Evolutionary conservation across 2,113 vertebrate species (phyloP).

Genomic region (Tragulus kanchil): DNA sequence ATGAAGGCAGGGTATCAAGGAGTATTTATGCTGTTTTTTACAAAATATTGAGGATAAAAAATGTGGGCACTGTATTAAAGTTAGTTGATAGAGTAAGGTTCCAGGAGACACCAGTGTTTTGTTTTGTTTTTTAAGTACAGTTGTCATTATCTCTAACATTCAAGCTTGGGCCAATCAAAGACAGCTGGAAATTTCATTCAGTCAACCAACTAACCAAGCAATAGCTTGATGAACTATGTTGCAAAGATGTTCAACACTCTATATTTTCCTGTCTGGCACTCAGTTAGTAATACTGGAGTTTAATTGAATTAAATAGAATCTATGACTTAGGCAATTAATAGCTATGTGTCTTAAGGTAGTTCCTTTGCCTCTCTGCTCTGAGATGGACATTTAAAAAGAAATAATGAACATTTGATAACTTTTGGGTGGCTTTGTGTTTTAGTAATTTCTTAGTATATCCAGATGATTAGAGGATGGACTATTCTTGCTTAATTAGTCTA

Average conservation of each 20-base stretch:
- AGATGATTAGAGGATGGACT: background rate
- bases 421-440: constrained; percentile 43
- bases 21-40: constrained; percentile 1
- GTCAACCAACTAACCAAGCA: background rate
- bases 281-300: background rate
- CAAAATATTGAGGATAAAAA: background rate
- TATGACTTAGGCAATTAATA: background rate
- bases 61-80: background rate
- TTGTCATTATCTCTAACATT: background rate
- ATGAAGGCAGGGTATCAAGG: background rate
- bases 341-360: constrained; percentile 30
- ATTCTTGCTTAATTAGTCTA: constrained; percentile 37
- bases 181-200: constrained; percentile 48
- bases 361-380: constrained; percentile 24
- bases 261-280: background rate
- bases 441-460: background rate
- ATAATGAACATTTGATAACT: background rate
- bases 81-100: background rate
- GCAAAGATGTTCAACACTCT: background rate
- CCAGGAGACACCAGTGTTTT: background rate
- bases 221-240: background rate
- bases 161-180: background rate
- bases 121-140: background rate
- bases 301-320: background rate
- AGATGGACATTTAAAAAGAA: background rate